These are phyloP conservation scores for Selene dorsalis DNA, from an alignment of 2,797 vertebrate species.

Conservation along the genomic window DNA sequence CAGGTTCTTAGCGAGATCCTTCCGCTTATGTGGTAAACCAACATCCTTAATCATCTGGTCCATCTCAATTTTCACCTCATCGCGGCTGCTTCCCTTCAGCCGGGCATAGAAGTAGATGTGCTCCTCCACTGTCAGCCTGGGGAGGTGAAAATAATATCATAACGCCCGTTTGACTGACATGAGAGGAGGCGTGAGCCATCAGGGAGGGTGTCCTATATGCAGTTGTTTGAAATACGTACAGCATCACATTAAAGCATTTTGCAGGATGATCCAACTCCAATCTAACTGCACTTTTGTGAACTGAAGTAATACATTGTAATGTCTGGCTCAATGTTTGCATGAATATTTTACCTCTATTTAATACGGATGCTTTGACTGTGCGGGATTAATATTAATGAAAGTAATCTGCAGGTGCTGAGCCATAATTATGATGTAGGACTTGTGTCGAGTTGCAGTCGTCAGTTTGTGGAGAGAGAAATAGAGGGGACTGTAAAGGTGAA, in stretches of 20 bases:
- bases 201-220: neutral
- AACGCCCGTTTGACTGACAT: slow-evolving; percentile 1
- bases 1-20: slow-evolving; percentile 91
- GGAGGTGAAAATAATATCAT: slow-evolving; percentile 13
- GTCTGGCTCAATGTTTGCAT: slow-evolving; percentile 45
- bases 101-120: slow-evolving; percentile 98
- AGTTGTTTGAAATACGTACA: slow-evolving; percentile 2
- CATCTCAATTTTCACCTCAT: slow-evolving; percentile 90
- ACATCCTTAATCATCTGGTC: slow-evolving; percentile 95
- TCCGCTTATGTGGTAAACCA: slow-evolving; percentile 93
- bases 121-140: slow-evolving; percentile 97
- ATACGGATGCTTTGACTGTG: slow-evolving; percentile 66
- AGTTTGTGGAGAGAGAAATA: slow-evolving; percentile 49
- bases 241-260: slow-evolving; percentile 8
- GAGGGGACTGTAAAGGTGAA: slow-evolving; percentile 54
- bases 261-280: neutral
- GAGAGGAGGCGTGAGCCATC: neutral
- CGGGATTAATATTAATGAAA: slow-evolving; percentile 76
- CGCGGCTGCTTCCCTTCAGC: slow-evolving; percentile 89
- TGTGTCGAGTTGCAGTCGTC: slow-evolving; percentile 59
- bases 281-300: neutral
- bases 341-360: slow-evolving; percentile 68
- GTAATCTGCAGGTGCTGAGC: slow-evolving; percentile 70
- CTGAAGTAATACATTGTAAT: slow-evolving; percentile 14
- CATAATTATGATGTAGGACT: slow-evolving; percentile 75